Evolutionary conservation across 2,888 invertebrate species (phyloP), one percentile per base, ranked within the genome.

Genomic region (Ptilodon capucinus): DNA sequence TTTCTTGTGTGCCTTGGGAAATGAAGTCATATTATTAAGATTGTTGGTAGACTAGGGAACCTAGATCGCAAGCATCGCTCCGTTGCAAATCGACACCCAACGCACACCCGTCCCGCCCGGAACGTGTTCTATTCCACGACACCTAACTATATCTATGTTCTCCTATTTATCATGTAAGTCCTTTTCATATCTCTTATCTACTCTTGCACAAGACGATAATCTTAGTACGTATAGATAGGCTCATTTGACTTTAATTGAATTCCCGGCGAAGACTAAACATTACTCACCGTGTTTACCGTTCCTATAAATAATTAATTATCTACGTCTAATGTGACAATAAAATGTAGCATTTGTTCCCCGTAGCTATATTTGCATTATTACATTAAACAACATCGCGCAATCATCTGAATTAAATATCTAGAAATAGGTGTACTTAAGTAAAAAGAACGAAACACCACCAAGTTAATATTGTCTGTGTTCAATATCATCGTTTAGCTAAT

Each of bases 51-150:
- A 21, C n/a, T n/a, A n/a, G 38, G 14, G 40, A 47, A 53, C 48
- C 46, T 61, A 52, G 71, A 64, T 58, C 38, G 40, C 59, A 49
- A 54, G 56, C 46, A 53, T 61, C 58, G 51, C n/a, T n/a, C 67
- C 71, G 73, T 75, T 74, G 76, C 60, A 70, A 59, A 54, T 64
- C 69, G 69, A 73, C 66, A 80, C 76, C 74, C 71, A 85, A 86
- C 85, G 86, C 86, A 87, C 86, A 86, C 88, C 88, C 88, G 87
- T 89, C 88, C 88, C 84, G 76, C 81, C 81, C 79, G 74, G 65
- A 81, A 84, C 84, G 86, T 89, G 90, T 90, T 89, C 90, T 90
- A 89, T 90, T 90, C 89, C 81, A 90, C 90, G 89, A 89, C 87
- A 83, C 83, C 69, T 72, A 68, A 60, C 64, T 67, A 65, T 68